A percentile compares a stretch with the other conserved stretches of the same genome.
Evolutionary conservation across 2,797 vertebrate genomes (phyloP).

Genomic region (Anguilla marmorata): DNA sequence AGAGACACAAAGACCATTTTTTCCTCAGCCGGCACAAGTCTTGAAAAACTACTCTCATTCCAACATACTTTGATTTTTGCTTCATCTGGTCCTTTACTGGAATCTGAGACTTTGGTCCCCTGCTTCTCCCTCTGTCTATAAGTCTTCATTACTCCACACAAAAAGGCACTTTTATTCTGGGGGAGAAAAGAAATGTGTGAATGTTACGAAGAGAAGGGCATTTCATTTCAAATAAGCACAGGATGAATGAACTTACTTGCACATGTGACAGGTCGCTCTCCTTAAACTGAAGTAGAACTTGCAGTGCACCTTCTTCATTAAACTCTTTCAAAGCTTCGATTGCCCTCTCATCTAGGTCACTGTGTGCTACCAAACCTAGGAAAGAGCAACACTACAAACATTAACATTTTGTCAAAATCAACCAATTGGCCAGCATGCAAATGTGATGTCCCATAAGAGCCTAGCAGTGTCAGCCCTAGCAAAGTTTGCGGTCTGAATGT

Average conservation of each 20-base stretch:
- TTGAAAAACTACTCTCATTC: background rate
- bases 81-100: constrained; percentile 96
- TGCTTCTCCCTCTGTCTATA: constrained; percentile 98
- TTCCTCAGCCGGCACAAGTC: background rate
- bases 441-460: constrained; percentile 33
- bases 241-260: constrained; percentile 77
- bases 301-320: constrained; percentile 94
- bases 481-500: constrained; percentile 41
- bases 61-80: constrained; percentile 88
- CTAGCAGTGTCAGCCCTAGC: constrained; percentile 28
- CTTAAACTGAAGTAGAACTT: constrained; percentile 96
- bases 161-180: constrained; percentile 99
- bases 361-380: constrained; percentile 92
- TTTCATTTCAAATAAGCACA: background rate
- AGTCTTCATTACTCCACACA: constrained; percentile 99
- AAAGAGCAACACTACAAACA: constrained; percentile 44
- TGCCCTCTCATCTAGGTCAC: constrained; percentile 96
- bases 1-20: background rate
- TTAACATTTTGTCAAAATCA: background rate
- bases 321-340: constrained; percentile 98
- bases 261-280: constrained; percentile 98
- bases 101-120: constrained; percentile 91
- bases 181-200: constrained; percentile 43
- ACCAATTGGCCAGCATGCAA: background rate
- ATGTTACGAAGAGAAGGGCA: background rate